phyloP scores from a whole-genome alignment of 2,113 vertebrate species.

The Sturnus vulgaris region DNA sequence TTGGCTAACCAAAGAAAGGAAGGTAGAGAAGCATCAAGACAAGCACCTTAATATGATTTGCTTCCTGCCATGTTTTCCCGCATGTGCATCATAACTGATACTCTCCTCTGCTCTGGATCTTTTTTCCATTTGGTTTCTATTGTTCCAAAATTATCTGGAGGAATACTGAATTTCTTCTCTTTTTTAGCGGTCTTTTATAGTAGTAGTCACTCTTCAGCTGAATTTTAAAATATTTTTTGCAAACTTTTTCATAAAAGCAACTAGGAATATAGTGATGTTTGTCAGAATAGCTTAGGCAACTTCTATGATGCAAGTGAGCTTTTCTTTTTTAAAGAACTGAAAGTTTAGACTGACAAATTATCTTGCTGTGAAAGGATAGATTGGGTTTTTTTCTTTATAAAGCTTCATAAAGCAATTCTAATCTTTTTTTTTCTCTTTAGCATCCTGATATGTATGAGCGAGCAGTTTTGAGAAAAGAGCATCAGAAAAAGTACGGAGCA shows the following conservation, averaged over 20 bases:
- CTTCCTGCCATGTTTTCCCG: neutral
- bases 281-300: neutral
- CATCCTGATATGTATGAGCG: constrained; percentile 98
- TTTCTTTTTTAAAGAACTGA: neutral
- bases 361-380: neutral
- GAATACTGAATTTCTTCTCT: neutral
- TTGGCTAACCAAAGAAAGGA: neutral
- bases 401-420: neutral
- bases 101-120: neutral
- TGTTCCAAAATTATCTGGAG: neutral
- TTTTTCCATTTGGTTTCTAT: neutral
- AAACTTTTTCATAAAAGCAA: neutral
- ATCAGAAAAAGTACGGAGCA: constrained; percentile 96
- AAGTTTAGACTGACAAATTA: neutral
- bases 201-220: neutral
- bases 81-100: neutral
- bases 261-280: neutral
- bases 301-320: neutral
- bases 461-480: constrained; percentile 93
- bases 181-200: neutral
- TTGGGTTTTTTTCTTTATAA: neutral
- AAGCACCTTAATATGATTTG: neutral
- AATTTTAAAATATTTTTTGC: neutral
- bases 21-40: neutral
- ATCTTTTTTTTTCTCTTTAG: constrained; percentile 55